Evolutionary conservation across 1,140 invertebrate genomes (phyloP).

Genomic region (Heliothis subflexa): DNA sequence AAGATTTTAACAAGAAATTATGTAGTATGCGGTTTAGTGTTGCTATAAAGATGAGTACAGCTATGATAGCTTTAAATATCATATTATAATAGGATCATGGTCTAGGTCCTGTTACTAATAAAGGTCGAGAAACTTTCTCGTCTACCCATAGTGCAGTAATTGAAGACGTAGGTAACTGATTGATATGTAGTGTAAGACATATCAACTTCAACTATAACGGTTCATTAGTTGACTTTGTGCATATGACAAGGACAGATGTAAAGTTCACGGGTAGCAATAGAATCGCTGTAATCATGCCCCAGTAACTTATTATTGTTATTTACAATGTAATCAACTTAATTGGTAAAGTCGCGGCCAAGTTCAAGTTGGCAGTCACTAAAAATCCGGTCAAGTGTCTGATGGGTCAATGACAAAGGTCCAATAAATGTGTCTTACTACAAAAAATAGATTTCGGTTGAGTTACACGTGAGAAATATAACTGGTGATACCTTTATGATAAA

Average conservation of each 20-base stretch:
- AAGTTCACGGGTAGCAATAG: slow-evolving; percentile 26
- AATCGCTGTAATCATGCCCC: slow-evolving; percentile 17
- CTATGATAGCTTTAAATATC: too few species aligned
- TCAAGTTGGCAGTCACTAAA: slow-evolving; percentile 57
- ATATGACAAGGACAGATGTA: slow-evolving; percentile 30
- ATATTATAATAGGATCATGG: too few species aligned
- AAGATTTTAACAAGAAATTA: too few species aligned
- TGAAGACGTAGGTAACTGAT: not conserved
- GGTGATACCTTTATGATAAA: too few species aligned
- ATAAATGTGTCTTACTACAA: too few species aligned
- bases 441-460: too few species aligned
- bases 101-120: not conserved
- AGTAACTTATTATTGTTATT: slow-evolving; percentile 40
- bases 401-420: not conserved
- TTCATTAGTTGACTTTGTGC: slow-evolving; percentile 21
- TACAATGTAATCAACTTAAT: slow-evolving; percentile 53
- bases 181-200: not conserved
- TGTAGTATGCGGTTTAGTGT: too few species aligned
- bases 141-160: not conserved
- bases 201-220: not conserved
- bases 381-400: slow-evolving; percentile 2
- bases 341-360: slow-evolving; percentile 67
- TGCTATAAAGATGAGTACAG: too few species aligned
- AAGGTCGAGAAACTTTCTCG: not conserved
- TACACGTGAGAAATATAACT: too few species aligned